Evolutionary conservation across 2,113 vertebrate genomes (phyloP).

Genomic region (Prinia subflava): DNA sequence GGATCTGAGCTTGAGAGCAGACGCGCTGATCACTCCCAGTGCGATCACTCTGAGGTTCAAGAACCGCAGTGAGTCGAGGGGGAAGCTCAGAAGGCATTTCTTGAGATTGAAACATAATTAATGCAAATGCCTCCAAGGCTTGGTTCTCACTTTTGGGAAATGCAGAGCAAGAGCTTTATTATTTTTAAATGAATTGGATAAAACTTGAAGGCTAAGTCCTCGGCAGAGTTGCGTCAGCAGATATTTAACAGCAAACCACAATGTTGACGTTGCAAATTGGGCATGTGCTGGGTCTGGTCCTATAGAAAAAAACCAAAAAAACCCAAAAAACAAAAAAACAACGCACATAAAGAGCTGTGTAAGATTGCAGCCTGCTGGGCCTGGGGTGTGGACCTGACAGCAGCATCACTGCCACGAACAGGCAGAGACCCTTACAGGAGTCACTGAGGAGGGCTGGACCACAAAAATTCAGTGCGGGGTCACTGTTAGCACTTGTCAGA

Average conservation of each 20-base stretch:
- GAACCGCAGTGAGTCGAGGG: background rate
- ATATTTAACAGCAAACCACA: background rate
- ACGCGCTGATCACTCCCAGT: background rate
- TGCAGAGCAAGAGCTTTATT: background rate
- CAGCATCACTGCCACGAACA: accelerated
- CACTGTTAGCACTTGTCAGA: background rate
- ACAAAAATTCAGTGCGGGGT: background rate
- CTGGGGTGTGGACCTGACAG: background rate
- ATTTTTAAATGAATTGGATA: background rate
- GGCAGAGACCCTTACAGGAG: background rate
- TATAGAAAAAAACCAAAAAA: background rate
- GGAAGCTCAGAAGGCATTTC: background rate
- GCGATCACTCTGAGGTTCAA: background rate
- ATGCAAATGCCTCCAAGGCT: background rate
- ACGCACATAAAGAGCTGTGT: background rate
- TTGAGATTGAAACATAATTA: background rate
- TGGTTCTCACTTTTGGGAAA: background rate
- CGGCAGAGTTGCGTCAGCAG: background rate
- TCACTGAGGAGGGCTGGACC: background rate
- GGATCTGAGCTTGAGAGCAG: background rate
- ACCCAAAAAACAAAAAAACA: too few species aligned
- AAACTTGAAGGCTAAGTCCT: background rate
- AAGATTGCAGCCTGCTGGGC: background rate
- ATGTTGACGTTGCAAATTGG: background rate
- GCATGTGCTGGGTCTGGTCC: background rate